Percentiles rank a stretch among this genome's conserved stretches.
Evolutionary conservation across 1,140 invertebrate species (phyloP).

Genomic region (Lamellibrachia luymesi): DNA sequence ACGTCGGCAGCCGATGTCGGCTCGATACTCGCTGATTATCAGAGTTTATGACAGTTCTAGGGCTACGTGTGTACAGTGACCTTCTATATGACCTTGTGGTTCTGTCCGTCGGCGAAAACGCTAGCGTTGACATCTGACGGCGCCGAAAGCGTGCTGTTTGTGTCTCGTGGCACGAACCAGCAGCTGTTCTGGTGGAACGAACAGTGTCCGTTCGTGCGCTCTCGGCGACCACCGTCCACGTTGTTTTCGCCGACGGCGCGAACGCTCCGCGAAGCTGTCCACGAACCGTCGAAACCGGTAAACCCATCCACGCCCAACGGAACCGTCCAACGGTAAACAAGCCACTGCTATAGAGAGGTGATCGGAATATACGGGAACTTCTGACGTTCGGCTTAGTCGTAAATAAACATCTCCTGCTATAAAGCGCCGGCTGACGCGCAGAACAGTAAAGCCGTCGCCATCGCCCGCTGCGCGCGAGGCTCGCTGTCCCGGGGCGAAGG

Average conservation of each 20-base stretch:
- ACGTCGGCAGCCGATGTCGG: not conserved
- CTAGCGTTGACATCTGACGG: not conserved
- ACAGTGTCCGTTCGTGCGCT: not conserved
- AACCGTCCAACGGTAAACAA: constrained; percentile 4
- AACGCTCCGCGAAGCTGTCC: not conserved
- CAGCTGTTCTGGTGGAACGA: not conserved
- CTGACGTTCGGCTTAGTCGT: not conserved
- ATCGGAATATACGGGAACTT: not conserved
- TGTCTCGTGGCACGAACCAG: not conserved
- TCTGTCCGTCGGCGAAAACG: not conserved
- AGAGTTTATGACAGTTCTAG: not conserved
- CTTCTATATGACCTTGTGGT: not conserved
- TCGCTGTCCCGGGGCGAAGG: not conserved
- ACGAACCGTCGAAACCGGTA: not conserved
- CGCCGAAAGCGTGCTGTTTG: not conserved
- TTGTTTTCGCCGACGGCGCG: not conserved
- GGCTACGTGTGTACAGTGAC: not conserved
- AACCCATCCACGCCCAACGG: not conserved
- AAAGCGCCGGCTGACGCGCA: not conserved
- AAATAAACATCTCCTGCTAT: not conserved
- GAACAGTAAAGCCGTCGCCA: constrained; percentile 6
- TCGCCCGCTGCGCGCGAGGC: not conserved
- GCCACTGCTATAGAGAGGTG: not conserved
- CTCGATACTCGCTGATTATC: not conserved
- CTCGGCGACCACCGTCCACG: not conserved